These are phyloP conservation scores for Tarsius wallacei DNA, from an alignment of 2,797 vertebrate species.

Conservation along the genomic window DNA sequence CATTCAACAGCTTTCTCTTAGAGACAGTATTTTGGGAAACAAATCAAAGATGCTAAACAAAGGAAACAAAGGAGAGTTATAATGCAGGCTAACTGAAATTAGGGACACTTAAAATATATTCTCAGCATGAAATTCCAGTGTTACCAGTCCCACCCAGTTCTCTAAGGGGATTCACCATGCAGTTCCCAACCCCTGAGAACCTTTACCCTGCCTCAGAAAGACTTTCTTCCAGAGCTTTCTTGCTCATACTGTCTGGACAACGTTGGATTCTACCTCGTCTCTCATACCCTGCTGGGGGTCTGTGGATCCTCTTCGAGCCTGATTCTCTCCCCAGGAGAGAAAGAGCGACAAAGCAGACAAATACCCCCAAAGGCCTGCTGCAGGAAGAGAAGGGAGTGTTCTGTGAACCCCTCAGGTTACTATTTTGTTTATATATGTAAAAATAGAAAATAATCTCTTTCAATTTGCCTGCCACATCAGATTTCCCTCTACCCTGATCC, in stretches of 20 bases:
- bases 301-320: background rate
- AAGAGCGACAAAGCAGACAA: background rate
- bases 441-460: background rate
- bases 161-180: background rate
- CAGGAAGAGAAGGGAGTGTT: background rate
- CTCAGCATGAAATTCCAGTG: background rate
- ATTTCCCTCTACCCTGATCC: background rate
- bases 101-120: background rate
- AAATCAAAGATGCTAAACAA: slow-evolving; percentile 43
- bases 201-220: background rate
- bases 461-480: background rate
- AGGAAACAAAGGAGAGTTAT: background rate
- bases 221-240: background rate
- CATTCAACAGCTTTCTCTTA: slow-evolving; percentile 52
- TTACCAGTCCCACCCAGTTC: background rate
- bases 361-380: background rate
- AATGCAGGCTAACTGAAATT: background rate
- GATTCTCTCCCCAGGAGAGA: background rate
- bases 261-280: background rate
- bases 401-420: background rate
- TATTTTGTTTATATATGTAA: background rate
- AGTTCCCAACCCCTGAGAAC: background rate
- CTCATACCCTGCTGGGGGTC: background rate
- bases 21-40: background rate
- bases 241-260: background rate